Evolutionary conservation across 2,888 invertebrate species (phyloP).

Genomic region (Leptinotarsa peninsularis): DNA sequence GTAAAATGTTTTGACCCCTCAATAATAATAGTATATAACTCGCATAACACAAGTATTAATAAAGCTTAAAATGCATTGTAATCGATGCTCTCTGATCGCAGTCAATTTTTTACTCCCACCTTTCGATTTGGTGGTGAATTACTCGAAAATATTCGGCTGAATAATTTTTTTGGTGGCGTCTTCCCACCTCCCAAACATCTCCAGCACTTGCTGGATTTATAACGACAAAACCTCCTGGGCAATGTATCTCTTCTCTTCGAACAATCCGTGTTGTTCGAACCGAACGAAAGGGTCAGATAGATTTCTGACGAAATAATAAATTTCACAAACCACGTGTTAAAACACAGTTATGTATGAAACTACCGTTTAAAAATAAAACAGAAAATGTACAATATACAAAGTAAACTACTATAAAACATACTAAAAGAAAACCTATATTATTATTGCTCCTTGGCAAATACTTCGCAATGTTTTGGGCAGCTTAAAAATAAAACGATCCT

Average conservation of each 20-base stretch:
- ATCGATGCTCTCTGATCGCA: not conserved
- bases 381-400: conserved; percentile 30
- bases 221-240: not conserved
- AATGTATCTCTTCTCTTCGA: not conserved
- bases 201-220: not conserved
- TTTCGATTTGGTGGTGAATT: not conserved
- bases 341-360: conserved; percentile 33
- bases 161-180: not conserved
- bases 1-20: conserved; percentile 34
- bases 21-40: conserved; percentile 22
- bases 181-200: not conserved
- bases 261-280: not conserved
- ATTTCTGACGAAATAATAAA: conserved; percentile 46
- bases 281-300: conserved; percentile 44
- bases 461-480: conserved; percentile 41
- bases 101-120: not conserved
- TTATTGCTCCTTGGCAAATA: conserved; percentile 45
- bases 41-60: conserved; percentile 34
- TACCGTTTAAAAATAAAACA: conserved; percentile 30
- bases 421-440: conserved; percentile 35
- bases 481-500: conserved; percentile 36
- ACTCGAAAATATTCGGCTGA: not conserved
- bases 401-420: conserved; percentile 28
- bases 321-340: conserved; percentile 35
- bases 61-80: conserved; percentile 33